Evolutionary conservation across 2,113 vertebrate genomes (phyloP).

Genomic region (Saguinus midas): DNA sequence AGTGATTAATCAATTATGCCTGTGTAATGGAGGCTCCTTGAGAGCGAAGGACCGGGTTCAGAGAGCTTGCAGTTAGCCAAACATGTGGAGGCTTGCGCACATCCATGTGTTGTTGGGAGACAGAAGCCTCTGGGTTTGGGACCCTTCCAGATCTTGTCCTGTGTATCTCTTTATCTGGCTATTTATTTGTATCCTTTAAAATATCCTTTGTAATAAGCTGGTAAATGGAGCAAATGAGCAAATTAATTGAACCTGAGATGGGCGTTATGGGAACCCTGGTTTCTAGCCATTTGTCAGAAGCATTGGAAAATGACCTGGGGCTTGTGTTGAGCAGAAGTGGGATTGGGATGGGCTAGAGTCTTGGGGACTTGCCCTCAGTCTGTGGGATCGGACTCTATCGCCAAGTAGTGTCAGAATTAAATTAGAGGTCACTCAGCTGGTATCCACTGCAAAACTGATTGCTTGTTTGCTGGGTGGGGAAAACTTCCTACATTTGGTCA

Average conservation of each 20-base stretch:
- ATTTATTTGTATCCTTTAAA: background rate
- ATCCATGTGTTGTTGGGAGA: background rate
- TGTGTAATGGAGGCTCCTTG: background rate
- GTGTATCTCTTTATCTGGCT: background rate
- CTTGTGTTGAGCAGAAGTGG: background rate
- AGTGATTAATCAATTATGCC: background rate
- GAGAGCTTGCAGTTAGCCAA: background rate
- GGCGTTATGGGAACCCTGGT: background rate
- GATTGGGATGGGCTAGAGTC: background rate
- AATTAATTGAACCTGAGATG: background rate
- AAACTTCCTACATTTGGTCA: background rate
- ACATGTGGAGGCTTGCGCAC: background rate
- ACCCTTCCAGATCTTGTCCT: background rate
- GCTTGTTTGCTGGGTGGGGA: background rate
- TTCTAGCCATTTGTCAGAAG: background rate
- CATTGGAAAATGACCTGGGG: background rate
- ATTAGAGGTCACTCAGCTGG: background rate
- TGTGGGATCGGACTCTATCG: background rate
- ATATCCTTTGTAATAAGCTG: background rate
- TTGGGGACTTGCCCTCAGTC: background rate
- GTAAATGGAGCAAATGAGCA: background rate
- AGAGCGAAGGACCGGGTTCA: background rate
- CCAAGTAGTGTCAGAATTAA: background rate
- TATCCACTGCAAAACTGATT: background rate
- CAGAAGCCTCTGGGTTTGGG: no score